Conservation (phyloP, 2,888 invertebrate genomes). For the Hypolimnas misippus region DNA sequence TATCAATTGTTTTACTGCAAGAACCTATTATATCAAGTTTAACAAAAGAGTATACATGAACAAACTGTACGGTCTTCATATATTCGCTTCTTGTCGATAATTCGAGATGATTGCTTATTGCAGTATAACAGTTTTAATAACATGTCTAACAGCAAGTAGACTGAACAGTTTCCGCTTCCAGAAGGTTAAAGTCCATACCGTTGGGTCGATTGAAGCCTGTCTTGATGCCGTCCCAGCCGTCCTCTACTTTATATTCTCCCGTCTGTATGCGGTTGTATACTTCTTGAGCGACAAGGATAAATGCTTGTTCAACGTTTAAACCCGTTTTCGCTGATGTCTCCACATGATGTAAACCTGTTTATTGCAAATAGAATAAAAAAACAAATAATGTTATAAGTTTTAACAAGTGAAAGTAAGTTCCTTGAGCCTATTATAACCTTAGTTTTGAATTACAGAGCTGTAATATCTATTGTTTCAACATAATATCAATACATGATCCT, state of each 20-base stretch:
- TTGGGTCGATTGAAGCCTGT: conserved; percentile 94
- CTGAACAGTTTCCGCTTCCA: conserved; percentile 95
- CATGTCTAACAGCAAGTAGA: conserved; percentile 92
- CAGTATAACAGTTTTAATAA: neutral
- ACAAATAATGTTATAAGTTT: neutral
- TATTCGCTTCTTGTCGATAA: too few species aligned
- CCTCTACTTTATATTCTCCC: conserved; percentile 96
- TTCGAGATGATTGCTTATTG: too few species aligned
- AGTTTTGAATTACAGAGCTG: too few species aligned
- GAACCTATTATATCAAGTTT: too few species aligned
- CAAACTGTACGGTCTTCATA: too few species aligned
- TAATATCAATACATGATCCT: too few species aligned
- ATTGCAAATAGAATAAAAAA: conserved; percentile 35
- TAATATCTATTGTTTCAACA: too few species aligned
- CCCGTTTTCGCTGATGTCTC: conserved; percentile 98
- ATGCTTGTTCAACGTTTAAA: conserved; percentile 96
- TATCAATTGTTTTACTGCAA: neutral
- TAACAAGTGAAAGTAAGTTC: too few species aligned
- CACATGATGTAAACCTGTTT: conserved; percentile 90
- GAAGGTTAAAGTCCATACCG: conserved; percentile 92
- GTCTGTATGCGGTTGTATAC: conserved; percentile 94
- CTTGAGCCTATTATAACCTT: too few species aligned
- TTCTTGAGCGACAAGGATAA: conserved; percentile 95
- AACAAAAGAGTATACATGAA: too few species aligned
- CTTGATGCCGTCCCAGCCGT: conserved; percentile 99